Evolutionary conservation across 2,888 invertebrate genomes (phyloP), one percentile per base, ranked within the genome.

Genomic region (Nyleta sp.): DNA sequence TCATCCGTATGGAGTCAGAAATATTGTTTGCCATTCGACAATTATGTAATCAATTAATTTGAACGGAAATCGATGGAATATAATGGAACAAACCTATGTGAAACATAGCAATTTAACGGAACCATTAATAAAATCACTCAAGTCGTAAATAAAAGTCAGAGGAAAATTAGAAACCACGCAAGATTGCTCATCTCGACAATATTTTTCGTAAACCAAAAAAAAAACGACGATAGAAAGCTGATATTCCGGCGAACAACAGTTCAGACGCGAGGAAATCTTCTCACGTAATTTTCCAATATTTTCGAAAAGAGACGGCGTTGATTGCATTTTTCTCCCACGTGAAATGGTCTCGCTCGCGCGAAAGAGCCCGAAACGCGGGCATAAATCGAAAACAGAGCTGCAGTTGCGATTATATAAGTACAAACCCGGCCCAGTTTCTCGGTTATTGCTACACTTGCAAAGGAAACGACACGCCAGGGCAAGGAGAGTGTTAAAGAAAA

Each of bases 201-300:
- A 42, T 42, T 44, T 71, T 24, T 42, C 22, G 11, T 6, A 13
- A 18, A 44, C 52, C 33, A 64, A 48, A 24, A 62, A 72, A 31
- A 55, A 24, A n/a, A 13, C 24, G n/a, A 40, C 40, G 5, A n/a
- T n/a, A n/a, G 6, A 38, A 42, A 62, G 20, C 48, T n/a, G 40
- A 71, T 53, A 50, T 50, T 55, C 48, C 15, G 6, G 20, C 48
- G 20, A 60, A 62, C 48, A 65, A 57, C 59, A 53, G 28, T 44
- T 33, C 53, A 52, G 24, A 15, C 6, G 46, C 24, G 42, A 35
- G 59, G 44, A 76, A 76, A 65, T 71, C 57, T 71, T 64, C 50
- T 70, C 71, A 70, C 70, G 64, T 70, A 71, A 76, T 71, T 76
- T 76, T 64, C 52, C 57, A 59, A 76, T 71, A 76, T 65, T 76